phyloP scores from a whole-genome alignment of 1,140 invertebrate species.

The Whitmania pigra region DNA sequence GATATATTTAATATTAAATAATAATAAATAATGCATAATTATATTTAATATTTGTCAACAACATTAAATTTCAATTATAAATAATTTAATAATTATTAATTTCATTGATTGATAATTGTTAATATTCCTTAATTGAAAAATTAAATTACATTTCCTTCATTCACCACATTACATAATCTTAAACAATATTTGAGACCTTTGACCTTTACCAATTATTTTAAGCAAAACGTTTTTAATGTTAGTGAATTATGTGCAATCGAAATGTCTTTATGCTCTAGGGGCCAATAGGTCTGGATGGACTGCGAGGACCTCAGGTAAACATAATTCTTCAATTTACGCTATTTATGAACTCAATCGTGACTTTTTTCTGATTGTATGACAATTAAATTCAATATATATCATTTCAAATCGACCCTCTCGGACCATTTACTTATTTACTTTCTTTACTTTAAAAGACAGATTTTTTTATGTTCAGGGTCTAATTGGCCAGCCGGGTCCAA shows the following conservation, averaged over 20 bases:
- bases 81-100: no score
- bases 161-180: no score
- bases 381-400: background rate
- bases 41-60: no score
- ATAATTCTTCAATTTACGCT: background rate
- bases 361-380: background rate
- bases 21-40: no score
- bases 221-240: background rate
- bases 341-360: background rate
- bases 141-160: no score
- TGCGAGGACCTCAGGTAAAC: conserved; percentile 17
- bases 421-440: no score
- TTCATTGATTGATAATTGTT: no score
- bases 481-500: no score
- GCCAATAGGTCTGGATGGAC: conserved; percentile 15
- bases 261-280: background rate
- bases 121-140: no score
- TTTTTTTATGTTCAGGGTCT: background rate
- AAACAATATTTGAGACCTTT: no score
- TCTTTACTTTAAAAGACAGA: background rate
- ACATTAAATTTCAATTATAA: no score
- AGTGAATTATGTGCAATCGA: background rate
- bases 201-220: background rate
- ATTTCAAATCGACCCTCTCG: background rate
- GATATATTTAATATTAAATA: no score